Evolutionary conservation across 2,888 invertebrate genomes (phyloP).

Genomic region (Acheta domesticus): DNA sequence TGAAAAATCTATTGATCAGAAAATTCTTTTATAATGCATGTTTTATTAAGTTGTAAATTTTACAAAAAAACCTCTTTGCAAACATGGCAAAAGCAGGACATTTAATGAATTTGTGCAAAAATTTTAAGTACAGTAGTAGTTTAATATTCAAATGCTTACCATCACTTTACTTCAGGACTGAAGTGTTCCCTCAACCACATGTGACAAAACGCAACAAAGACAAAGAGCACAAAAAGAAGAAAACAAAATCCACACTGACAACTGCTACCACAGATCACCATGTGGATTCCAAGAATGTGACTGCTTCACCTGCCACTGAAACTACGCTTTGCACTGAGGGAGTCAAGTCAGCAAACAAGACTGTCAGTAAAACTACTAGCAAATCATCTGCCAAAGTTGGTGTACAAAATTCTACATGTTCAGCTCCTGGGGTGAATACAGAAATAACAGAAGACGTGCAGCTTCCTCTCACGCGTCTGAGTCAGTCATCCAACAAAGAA

Average conservation of each 20-base stretch:
- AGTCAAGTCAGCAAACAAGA: not conserved
- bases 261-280: slow-evolving; percentile 28
- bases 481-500: not conserved
- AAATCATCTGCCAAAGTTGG: not conserved
- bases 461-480: not conserved
- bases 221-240: slow-evolving; percentile 60
- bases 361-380: not conserved
- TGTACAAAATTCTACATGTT: not conserved
- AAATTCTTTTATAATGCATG: no score
- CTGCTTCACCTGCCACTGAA: not conserved
- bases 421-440: not conserved
- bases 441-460: not conserved
- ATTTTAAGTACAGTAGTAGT: not conserved
- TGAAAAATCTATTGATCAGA: no score
- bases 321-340: not conserved
- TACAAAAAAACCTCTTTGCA: not conserved
- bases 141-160: slow-evolving; percentile 31
- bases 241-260: slow-evolving; percentile 47
- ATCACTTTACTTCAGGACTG: slow-evolving; percentile 44
- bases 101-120: no score
- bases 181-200: slow-evolving; percentile 49
- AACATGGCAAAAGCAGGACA: not conserved
- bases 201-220: slow-evolving; percentile 55
- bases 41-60: no score
- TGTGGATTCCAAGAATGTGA: not conserved